These are phyloP conservation scores for Ridgeia piscesae DNA, from an alignment of 1,140 invertebrate species.

Conservation along the genomic window DNA sequence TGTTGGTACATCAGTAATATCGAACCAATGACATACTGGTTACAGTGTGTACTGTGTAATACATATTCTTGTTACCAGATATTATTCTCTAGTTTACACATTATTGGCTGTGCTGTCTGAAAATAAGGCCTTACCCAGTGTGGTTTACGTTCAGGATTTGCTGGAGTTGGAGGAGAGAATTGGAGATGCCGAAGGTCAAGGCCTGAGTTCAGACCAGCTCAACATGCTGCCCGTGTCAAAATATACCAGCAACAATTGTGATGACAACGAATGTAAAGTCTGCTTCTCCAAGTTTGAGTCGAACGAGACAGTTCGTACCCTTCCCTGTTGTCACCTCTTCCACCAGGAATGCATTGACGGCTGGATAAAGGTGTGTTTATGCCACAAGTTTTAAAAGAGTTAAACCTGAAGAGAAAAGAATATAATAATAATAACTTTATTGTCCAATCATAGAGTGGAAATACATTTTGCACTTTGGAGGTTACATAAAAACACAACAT, in stretches of 20 bases:
- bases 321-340: constrained; percentile 26
- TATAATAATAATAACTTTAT: no score
- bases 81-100: not conserved
- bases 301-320: constrained; percentile 20
- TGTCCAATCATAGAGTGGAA: no score
- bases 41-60: no score
- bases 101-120: not conserved
- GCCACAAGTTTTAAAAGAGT: no score
- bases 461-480: no score
- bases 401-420: no score
- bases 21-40: not conserved
- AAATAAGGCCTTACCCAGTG: not conserved
- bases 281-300: constrained; percentile 18
- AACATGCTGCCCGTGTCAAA: constrained; percentile 18
- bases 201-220: constrained; percentile 19
- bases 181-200: not conserved
- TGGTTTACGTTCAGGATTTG: not conserved
- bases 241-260: not conserved
- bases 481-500: no score
- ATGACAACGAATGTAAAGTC: constrained; percentile 18
- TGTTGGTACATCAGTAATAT: not conserved
- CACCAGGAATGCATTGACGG: constrained; percentile 25
- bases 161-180: not conserved
- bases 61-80: not conserved
- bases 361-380: constrained; percentile 25